These are phyloP conservation scores for Lottia gigantea DNA, from an alignment of 2,888 invertebrate species.

Conservation along the genomic window DNA sequence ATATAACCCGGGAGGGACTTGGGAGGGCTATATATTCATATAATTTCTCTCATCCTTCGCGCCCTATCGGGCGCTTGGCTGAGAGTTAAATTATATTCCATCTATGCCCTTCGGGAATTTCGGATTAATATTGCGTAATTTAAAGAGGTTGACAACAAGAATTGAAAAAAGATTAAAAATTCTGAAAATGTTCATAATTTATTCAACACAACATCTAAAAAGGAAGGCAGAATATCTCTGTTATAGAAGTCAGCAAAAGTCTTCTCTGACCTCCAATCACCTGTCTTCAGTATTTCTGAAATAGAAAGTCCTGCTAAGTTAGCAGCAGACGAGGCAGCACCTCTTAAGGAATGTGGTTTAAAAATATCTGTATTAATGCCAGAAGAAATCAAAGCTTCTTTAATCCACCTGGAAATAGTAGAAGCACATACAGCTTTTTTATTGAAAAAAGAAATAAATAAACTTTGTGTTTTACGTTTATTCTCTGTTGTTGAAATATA, in stretches of 20 bases:
- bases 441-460: no score
- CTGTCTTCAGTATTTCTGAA: conserved; percentile 17
- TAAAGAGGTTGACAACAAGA: no score
- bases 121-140: no score
- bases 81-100: no score
- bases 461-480: no score
- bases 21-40: neutral
- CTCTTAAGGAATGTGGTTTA: conserved; percentile 14
- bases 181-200: neutral
- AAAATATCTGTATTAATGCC: neutral
- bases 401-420: conserved; percentile 13
- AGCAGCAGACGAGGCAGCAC: conserved; percentile 11
- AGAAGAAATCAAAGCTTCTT: neutral
- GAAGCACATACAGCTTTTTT: no score
- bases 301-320: conserved; percentile 10
- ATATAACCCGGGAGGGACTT: neutral
- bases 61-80: neutral
- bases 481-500: no score
- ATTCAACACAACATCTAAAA: neutral
- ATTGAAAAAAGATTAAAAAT: neutral
- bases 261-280: conserved; percentile 18
- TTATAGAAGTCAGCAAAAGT: conserved; percentile 15
- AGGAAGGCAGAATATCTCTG: conserved; percentile 11
- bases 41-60: neutral
- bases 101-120: no score